Evolutionary conservation across 2,888 invertebrate species (phyloP).

Genomic region (Aquatica leii): DNA sequence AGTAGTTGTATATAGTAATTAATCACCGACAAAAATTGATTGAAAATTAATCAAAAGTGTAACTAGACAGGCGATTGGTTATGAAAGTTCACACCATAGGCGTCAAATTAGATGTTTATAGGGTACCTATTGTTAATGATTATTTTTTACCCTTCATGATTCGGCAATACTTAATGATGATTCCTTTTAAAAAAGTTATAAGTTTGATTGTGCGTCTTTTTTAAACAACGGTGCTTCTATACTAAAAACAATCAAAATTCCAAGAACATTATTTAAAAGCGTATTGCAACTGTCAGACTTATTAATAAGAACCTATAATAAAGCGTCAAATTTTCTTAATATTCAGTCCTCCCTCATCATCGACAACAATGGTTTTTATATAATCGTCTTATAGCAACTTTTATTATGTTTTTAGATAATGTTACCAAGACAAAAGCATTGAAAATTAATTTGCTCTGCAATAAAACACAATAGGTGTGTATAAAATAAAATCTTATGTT

Average conservation of each 20-base stretch:
- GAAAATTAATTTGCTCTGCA: background rate
- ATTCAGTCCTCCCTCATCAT: slow-evolving; percentile 55
- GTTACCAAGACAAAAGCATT: slow-evolving; percentile 21
- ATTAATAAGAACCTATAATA: slow-evolving; percentile 52
- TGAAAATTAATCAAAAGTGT: slow-evolving; percentile 63
- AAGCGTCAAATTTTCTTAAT: slow-evolving; percentile 51
- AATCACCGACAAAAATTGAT: slow-evolving; percentile 61
- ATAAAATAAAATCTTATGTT: too few relatives aligned
- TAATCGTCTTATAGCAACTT: slow-evolving; percentile 54
- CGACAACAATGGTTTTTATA: slow-evolving; percentile 53
- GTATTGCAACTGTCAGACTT: slow-evolving; percentile 45
- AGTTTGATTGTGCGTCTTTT: slow-evolving; percentile 21
- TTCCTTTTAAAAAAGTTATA: slow-evolving; percentile 12
- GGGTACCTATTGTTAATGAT: slow-evolving; percentile 37
- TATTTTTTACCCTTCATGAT: slow-evolving; percentile 31
- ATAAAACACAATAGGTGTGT: too few relatives aligned
- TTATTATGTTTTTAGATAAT: slow-evolving; percentile 42
- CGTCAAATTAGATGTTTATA: slow-evolving; percentile 60
- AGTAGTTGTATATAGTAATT: slow-evolving; percentile 55
- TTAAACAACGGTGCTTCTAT: slow-evolving; percentile 28
- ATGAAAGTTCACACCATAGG: slow-evolving; percentile 60
- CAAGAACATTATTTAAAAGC: slow-evolving; percentile 44
- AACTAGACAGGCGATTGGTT: slow-evolving; percentile 63
- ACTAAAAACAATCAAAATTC: slow-evolving; percentile 45
- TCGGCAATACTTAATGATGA: slow-evolving; percentile 23